These are phyloP conservation scores for Bos javanicus DNA, from an alignment of 2,113 vertebrate species.

Conservation along the genomic window DNA sequence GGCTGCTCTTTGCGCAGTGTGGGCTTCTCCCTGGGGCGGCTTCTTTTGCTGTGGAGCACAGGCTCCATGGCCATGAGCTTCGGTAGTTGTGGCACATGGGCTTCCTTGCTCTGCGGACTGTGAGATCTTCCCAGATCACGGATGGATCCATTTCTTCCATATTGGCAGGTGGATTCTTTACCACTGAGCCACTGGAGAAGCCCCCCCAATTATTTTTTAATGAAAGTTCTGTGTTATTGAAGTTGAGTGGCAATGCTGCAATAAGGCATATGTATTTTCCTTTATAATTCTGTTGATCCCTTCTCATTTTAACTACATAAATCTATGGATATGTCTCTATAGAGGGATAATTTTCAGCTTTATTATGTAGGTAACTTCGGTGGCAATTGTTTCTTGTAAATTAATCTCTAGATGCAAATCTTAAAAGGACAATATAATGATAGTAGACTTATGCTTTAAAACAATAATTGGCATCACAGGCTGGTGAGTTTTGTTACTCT, in stretches of 20 bases:
- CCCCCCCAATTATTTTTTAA: neutral
- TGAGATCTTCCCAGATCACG: neutral
- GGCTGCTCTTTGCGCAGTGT: neutral
- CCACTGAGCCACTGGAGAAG: neutral
- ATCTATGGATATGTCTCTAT: neutral
- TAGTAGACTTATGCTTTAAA: neutral
- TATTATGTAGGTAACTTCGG: neutral
- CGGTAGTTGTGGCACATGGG: neutral
- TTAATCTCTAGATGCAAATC: neutral
- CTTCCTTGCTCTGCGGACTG: neutral
- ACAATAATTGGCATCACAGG: neutral
- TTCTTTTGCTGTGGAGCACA: neutral
- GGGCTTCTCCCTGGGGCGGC: neutral
- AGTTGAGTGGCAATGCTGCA: neutral
- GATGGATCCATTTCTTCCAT: neutral
- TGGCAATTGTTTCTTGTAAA: conserved; percentile 16
- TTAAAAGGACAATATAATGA: conserved; percentile 5
- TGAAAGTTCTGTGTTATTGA: neutral
- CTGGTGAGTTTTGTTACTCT: neutral
- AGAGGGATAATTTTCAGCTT: neutral
- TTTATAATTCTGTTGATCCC: neutral
- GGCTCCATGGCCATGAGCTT: neutral
- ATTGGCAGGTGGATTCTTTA: neutral
- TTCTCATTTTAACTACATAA: neutral
- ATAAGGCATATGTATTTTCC: neutral